Conservation (phyloP, 2,797 vertebrate species). For the Chelon auratus region DNA sequence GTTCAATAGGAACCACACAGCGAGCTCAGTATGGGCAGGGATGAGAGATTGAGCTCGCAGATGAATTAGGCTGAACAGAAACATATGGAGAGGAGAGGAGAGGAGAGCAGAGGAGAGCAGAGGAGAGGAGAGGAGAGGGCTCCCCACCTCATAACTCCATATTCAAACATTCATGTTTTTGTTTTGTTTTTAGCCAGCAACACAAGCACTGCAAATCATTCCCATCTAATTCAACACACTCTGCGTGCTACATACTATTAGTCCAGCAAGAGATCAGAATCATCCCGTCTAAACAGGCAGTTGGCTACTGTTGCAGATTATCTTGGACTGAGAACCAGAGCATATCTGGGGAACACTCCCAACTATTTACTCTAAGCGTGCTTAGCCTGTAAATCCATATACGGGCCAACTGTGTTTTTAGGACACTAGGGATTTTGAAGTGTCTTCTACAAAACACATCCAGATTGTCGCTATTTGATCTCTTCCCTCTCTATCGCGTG, state of each 20-base stretch:
- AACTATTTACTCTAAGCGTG: slow-evolving; percentile 69
- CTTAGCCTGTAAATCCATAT: slow-evolving; percentile 71
- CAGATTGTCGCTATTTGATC: slow-evolving; percentile 9
- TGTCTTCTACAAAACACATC: slow-evolving; percentile 33
- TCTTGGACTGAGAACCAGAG: slow-evolving; percentile 52
- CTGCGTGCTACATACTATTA: slow-evolving; percentile 46
- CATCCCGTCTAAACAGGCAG: slow-evolving; percentile 48
- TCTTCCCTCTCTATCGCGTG: background rate
- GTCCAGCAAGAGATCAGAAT: slow-evolving; percentile 59
- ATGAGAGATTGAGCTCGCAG: slow-evolving; percentile 64
- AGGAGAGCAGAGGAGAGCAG: background rate
- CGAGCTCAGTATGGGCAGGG: slow-evolving; percentile 64
- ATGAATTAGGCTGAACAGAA: slow-evolving; percentile 68
- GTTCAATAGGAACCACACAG: slow-evolving; percentile 78
- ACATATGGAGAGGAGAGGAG: slow-evolving; percentile 54
- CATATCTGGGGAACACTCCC: slow-evolving; percentile 65
- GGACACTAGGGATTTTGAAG: slow-evolving; percentile 54
- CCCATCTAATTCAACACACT: slow-evolving; percentile 42
- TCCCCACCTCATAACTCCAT: background rate
- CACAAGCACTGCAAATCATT: slow-evolving; percentile 35
- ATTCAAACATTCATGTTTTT: slow-evolving; percentile 25
- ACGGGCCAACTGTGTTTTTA: slow-evolving; percentile 53
- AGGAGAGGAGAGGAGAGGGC: background rate
- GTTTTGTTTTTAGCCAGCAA: slow-evolving; percentile 26
- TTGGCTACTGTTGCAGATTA: slow-evolving; percentile 72